Percentiles rank a stretch among this genome's conserved stretches.
These are phyloP conservation scores for Thelaira solivaga DNA, from an alignment of 2,888 invertebrate genomes.

Conservation along the genomic window DNA sequence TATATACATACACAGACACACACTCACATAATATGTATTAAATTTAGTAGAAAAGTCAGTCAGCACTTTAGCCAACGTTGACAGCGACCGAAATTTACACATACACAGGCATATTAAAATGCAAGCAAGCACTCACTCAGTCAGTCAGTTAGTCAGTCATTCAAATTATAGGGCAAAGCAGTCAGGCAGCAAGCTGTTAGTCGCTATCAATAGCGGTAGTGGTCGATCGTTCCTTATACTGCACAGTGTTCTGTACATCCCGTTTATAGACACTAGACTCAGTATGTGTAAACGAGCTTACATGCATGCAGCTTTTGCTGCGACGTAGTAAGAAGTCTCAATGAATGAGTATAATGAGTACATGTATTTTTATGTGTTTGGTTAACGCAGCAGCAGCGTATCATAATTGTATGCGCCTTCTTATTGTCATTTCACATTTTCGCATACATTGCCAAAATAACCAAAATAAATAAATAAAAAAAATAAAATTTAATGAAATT, in stretches of 20 bases:
- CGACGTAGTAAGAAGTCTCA: constrained; percentile 14
- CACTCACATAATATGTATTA: no score
- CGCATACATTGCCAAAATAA: constrained; percentile 49
- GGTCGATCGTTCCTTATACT: constrained; percentile 43
- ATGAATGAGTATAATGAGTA: constrained; percentile 39
- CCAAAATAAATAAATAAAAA: constrained; percentile 8
- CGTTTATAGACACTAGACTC: constrained; percentile 20
- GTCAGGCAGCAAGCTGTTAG: background rate
- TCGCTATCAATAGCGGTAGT: constrained; percentile 49
- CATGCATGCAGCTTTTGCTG: constrained; percentile 40
- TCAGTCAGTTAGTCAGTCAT: constrained; percentile 24
- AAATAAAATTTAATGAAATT: constrained; percentile 27
- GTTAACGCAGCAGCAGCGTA: constrained; percentile 37
- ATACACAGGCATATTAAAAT: background rate
- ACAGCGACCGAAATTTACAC: constrained; percentile 24
- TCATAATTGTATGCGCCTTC: constrained; percentile 59
- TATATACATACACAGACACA: no score
- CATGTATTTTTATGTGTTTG: background rate
- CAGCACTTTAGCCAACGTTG: constrained; percentile 38
- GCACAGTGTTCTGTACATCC: constrained; percentile 33
- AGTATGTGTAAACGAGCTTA: background rate
- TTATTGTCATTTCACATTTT: constrained; percentile 48
- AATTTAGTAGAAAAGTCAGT: constrained; percentile 43
- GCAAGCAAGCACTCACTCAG: background rate
- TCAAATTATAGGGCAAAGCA: constrained; percentile 18